Conservation (phyloP, 2,797 vertebrate genomes). For the Hipposideros larvatus region DNA sequence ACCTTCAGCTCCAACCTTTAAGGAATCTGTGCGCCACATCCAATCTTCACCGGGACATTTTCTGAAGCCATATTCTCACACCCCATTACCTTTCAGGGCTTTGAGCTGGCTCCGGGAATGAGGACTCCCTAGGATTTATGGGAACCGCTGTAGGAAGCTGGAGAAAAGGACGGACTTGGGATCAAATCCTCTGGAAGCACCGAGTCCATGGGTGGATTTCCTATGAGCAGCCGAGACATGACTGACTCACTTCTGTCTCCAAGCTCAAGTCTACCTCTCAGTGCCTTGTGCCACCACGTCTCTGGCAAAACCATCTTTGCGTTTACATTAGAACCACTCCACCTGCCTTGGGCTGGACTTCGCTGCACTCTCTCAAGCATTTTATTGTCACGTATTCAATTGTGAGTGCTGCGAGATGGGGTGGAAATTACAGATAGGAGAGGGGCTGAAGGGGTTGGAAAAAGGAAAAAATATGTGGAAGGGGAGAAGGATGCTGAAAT, state of each 20-base stretch:
- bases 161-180: neutral
- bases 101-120: neutral
- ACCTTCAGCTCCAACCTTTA: neutral
- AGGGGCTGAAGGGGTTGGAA: neutral
- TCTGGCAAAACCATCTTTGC: neutral
- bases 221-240: neutral
- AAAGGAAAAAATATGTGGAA: neutral
- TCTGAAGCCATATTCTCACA: slow-evolving; percentile 72
- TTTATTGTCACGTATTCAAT: neutral
- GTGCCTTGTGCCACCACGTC: rapidly evolving
- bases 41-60: slow-evolving; percentile 36
- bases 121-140: slow-evolving; percentile 65
- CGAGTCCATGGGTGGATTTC: neutral
- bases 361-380: neutral
- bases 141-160: neutral
- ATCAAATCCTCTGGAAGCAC: neutral
- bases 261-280: neutral
- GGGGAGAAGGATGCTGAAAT: neutral
- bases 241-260: neutral
- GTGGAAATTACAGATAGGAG: neutral
- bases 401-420: neutral
- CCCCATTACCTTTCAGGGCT: slow-evolving; percentile 71
- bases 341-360: neutral
- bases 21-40: slow-evolving; percentile 52
- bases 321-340: neutral